phyloP scores from a whole-genome alignment of 2,888 invertebrate genomes.

The Brassicogethes aeneus region DNA sequence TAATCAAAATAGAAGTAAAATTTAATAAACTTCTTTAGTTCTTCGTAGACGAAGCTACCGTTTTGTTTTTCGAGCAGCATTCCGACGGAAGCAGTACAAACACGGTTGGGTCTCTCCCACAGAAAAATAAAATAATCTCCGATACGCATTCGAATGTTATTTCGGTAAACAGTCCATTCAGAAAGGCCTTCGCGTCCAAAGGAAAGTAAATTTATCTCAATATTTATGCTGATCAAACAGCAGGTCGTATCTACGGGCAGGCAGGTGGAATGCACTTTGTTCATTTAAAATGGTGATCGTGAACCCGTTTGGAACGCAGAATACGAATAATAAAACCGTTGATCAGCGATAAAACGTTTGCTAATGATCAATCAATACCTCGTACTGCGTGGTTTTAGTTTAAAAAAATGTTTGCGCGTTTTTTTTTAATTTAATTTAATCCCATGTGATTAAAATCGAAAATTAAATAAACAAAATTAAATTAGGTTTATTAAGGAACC shows the following conservation, averaged over 20 bases:
- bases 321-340: not conserved
- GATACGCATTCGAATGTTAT: not conserved
- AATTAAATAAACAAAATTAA: too few relatives aligned
- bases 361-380: slow-evolving; percentile 1
- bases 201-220: not conserved
- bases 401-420: too few relatives aligned
- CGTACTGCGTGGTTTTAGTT: too few relatives aligned
- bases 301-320: too few relatives aligned
- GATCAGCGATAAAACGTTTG: not conserved
- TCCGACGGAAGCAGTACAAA: not conserved
- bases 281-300: not conserved
- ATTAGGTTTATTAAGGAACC: too few relatives aligned
- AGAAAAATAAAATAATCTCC: not conserved
- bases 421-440: too few relatives aligned
- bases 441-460: too few relatives aligned
- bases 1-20: too few relatives aligned
- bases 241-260: not conserved
- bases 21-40: too few relatives aligned
- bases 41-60: not conserved
- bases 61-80: not conserved
- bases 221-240: not conserved
- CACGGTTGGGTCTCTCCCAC: not conserved
- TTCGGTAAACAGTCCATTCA: not conserved
- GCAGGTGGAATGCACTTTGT: not conserved
- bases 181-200: too few relatives aligned